Base-by-base conservation (phyloP, 2,888 invertebrate genomes). In the Pinctada fucata region DNA sequence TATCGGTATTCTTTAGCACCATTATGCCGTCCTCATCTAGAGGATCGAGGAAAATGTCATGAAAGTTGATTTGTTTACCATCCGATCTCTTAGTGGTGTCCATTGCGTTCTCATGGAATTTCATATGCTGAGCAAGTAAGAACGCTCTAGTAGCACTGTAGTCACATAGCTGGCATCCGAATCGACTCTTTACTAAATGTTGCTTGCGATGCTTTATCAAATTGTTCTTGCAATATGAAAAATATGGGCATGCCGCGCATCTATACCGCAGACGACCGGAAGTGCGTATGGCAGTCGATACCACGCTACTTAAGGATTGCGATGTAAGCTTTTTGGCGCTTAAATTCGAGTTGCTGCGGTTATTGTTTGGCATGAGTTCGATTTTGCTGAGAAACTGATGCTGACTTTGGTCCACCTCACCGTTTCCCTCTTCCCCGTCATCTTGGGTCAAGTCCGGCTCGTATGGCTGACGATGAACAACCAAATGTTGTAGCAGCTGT, bases 131-230 rank as follows among this genome's bases (percentile, higher is more conserved):
- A 68, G 85, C 84, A 48, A 88, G 81, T 13, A 88, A 80, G 47
- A 79, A 85, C 3, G 83, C 84, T 69, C 87, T 79, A 1, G 84
- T 85, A 2, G 88, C 88, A 74, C 87, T 88, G 79, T 88, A 90
- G 65, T 85, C 85, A 77, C 90, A 90, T 6, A 82, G 75, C 45
- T 81, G 82, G 80, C 90, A 90, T 48, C 85, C 83, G 78, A 86
- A 89, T 52, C 84, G 83, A 72, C 84, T 86, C 51, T 83, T 85
- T 65, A 83, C 79, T 47, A 87, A 80, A 80, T 90, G 90, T 71
- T 86, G 87, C n/a, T 83, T 82, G 47, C 85, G 80, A 75, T 90
- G 90, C 66, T 87, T 88, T n/a, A 87, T 78, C 52, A 89, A 86
- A 72, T 87, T 87, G 74, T 83, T 85, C 74, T 86, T 87, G 66